Base-by-base conservation (phyloP, 1,140 invertebrate species). In the Hyles euphorbiae region DNA sequence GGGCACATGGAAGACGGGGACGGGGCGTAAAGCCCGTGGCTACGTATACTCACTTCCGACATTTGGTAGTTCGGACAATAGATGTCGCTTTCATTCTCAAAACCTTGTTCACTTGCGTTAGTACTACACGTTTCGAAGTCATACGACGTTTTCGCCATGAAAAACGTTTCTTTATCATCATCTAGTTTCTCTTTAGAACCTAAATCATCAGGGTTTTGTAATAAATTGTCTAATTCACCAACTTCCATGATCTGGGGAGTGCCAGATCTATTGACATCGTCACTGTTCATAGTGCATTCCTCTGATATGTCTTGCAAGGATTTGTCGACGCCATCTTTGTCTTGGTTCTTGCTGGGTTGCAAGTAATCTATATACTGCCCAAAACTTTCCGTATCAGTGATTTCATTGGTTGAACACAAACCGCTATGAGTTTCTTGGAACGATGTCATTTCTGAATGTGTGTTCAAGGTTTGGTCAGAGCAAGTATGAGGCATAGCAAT, bases 21-120 rank as follows among this genome's bases (percentile, higher is more conserved):
- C 5, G 91, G 91, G 0, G 91, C 91, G 72, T 92, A 92, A 34
- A 92, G 61, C 0, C 90, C 91, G 60, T 92, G 91, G 62, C 91
- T 92, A 40, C 91, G 81, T 63, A 92, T 92, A 67, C 91, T 92
- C 0, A 92, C 90, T 86, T 92, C 91, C 1, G 91, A 92, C 82
- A 91, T 90, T 77, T 92, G 91, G 65, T 92, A 92, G 63, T 92
- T 91, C 3, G 89, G 88, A 47, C 87, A 90, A 55, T 90, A 90
- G 4, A 91, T 90, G 74, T 92, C 91, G 70, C 91, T 92, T 72
- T 91, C 91, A 63, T 89, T 90, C 45, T 90, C 89, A 47, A 89
- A 90, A 0, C 78, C 80, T 55, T 88, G 84, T 56, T 89, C 88
- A 57, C 83, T 84, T 0, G 85, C 83, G 57, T 85, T 89, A 1